Base-by-base conservation (phyloP, 2,888 invertebrate genomes). In the Molanna angustata region DNA sequence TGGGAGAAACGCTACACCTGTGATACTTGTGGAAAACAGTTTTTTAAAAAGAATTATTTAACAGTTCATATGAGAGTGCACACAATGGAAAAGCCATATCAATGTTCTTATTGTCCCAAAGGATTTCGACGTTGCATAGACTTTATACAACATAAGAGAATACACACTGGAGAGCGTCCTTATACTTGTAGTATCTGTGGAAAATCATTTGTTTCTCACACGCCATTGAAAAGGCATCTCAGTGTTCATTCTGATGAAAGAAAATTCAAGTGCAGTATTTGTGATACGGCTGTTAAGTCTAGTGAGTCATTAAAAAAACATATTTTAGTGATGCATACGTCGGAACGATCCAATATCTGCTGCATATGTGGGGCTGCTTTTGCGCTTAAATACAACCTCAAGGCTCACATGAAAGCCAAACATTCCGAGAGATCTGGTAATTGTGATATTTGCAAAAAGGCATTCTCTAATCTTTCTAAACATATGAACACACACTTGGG, bases 401-500 rank as follows among this genome's bases (percentile, higher is more conserved):
- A 72, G 59, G 72, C 72, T 0, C 82, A 82, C 53, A 76, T 79
- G 35, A 69, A 69, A 55, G 70, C 79, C 22, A 75, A 76, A 40
- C 81, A 82, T 50, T 81, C 81, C 0, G 80, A 80, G 52, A 70
- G 72, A 48, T 80, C 82, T 0, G 80, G 80, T 0, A 67, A 73
- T 2, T 82, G 82, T 60, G 66, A 64, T 0, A 62, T 78, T 4
- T 82, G 82, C 60, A 63, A 71, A 9, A 81, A 80, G 62, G 71
- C 74, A 4, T 80, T 77, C 60, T 70, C 80, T 0, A 76, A 82
- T 62, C 61, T 82, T 18, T 74, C 73, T 41, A 74, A 72, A 1
- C 82, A 82, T 57, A 77, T 79, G 78, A 66, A 76, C 1, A 76
- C 76, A 56, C 82, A 82, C 58, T 80, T 78, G 0, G 81, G 80